Percentiles rank a stretch among this genome's conserved stretches.
Conservation (phyloP, 2,797 vertebrate genomes). For the Strix occidentalis region DNA sequence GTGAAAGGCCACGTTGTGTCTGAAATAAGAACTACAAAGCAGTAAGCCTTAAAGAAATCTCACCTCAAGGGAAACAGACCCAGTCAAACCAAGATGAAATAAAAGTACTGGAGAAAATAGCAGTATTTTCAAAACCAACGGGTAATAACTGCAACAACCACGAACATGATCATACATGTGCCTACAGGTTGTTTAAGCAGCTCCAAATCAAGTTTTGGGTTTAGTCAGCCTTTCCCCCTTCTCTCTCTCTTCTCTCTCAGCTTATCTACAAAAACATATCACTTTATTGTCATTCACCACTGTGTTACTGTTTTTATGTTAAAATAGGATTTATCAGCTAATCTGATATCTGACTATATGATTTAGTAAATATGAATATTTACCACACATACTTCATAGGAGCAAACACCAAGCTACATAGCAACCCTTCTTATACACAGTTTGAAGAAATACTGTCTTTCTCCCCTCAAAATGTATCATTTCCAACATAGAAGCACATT, state of each 20-base stretch:
- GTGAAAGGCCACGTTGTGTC: background rate
- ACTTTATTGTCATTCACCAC: background rate
- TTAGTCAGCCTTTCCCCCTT: background rate
- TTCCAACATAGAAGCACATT: background rate
- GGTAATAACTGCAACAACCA: background rate
- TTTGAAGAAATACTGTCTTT: background rate
- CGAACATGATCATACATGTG: background rate
- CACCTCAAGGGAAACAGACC: background rate
- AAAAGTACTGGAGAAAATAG: background rate
- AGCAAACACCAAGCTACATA: background rate
- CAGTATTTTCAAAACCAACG: background rate
- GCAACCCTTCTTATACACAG: background rate
- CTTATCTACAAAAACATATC: background rate
- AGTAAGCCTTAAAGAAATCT: conserved; percentile 15
- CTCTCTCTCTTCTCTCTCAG: background rate
- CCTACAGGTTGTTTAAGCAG: background rate
- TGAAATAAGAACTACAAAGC: background rate
- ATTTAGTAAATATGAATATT: background rate
- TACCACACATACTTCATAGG: background rate
- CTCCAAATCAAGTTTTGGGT: background rate
- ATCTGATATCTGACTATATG: background rate
- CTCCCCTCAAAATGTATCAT: background rate
- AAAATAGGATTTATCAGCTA: background rate
- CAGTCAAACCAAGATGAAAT: background rate
- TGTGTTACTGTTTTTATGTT: background rate